phyloP scores from a whole-genome alignment of 1,140 invertebrate species.

The Hycleus phaleratus region DNA sequence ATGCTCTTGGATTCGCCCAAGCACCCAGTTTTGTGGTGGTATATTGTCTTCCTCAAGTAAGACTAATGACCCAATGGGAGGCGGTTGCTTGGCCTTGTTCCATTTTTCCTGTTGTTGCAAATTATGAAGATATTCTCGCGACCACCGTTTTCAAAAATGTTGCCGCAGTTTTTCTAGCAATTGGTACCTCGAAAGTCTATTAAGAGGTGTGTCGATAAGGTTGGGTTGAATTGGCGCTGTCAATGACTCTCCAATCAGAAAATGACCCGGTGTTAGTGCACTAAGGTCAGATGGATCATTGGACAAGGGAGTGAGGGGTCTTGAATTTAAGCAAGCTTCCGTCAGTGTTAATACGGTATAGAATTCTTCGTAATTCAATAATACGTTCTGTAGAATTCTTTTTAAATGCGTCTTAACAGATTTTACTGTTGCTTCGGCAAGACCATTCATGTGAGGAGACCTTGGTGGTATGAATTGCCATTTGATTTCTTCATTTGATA shows the following conservation, averaged over 20 bases:
- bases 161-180: constrained; percentile 3
- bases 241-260: constrained; percentile 21
- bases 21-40: not conserved
- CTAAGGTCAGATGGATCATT: constrained; percentile 23
- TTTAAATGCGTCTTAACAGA: constrained; percentile 21
- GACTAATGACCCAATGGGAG: not conserved
- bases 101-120: constrained; percentile 26
- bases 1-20: not conserved
- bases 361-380: constrained; percentile 25
- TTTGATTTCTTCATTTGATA: not conserved
- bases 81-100: not conserved
- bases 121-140: constrained; percentile 5
- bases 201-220: not conserved
- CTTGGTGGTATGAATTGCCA: not conserved
- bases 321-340: constrained; percentile 22
- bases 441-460: constrained; percentile 9
- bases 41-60: not conserved
- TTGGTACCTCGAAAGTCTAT: constrained; percentile 5
- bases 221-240: not conserved
- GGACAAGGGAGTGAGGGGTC: constrained; percentile 20
- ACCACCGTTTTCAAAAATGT: constrained; percentile 12
- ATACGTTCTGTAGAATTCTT: constrained; percentile 9
- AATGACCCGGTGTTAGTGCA: constrained; percentile 23
- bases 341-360: constrained; percentile 17
- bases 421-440: constrained; percentile 36